Base-by-base conservation (phyloP, 1,140 invertebrate species). In the Drosophila bocki region DNA sequence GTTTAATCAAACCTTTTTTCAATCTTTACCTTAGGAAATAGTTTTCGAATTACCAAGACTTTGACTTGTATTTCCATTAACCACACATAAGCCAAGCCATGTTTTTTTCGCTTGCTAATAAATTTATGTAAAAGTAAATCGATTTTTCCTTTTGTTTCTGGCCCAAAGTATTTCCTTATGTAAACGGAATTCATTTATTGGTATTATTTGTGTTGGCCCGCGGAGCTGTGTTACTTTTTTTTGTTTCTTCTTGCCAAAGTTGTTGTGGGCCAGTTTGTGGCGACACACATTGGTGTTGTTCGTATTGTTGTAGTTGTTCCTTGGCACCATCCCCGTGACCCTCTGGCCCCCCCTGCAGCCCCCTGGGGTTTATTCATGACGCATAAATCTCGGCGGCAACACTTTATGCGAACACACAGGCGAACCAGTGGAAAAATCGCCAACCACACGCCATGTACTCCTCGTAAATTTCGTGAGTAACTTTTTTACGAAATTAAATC, bases 401-500 rank as follows among this genome's bases (percentile, higher is more conserved):
- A 91, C 86, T 90, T 91, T 91, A 91, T 91, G 86, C 82, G 82
- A 91, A 86, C 72, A 78, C 85, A 90, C 82, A 91, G 29, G 75
- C 75, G 39, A 72, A 81, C 62, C 56, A 68, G 39, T 37, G 50
- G 41, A 79, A 83, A 82, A 86, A 82, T 79, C 75, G 75, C 62
- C 78, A 80, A 90, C 84, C 84, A 78, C 84, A 84, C 69, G 85
- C 86, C 82, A 91, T 91, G 86, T 91, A 86, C 86, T 91, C 72
- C 86, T 91, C 86, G 69, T 91, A 91, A 91, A 91, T 91, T 87
- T 85, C 75, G 62, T 82, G 82, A 91, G 82, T 85, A 91, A 91
- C 86, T 91, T 91, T 90, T 91, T 91, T 91, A 91, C 86, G 82
- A 91, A 91, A 91, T 91, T 82, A 91, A 91, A 91, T 91, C 86